These are phyloP conservation scores for Pluvialis apricaria DNA, from an alignment of 2,113 vertebrate species.

Conservation along the genomic window DNA sequence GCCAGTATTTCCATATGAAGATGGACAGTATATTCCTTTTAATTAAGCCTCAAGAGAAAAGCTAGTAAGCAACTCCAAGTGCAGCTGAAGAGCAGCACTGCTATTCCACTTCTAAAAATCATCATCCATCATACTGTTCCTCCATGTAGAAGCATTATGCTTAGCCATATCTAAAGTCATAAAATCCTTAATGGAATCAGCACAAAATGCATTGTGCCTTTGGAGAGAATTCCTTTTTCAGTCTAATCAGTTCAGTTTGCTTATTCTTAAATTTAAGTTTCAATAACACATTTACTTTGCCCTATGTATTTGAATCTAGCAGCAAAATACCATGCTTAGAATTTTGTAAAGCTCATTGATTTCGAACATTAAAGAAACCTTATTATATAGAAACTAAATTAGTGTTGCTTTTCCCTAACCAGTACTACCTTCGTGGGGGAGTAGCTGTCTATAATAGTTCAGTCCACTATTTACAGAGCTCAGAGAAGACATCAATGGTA, in stretches of 20 bases:
- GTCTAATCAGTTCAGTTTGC: neutral
- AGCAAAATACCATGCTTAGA: neutral
- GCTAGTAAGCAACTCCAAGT: neutral
- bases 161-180: neutral
- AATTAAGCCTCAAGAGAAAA: conserved; percentile 36
- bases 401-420: neutral
- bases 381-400: neutral
- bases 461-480: neutral
- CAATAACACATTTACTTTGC: neutral
- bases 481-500: neutral
- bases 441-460: neutral
- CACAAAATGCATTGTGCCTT: neutral
- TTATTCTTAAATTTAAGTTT: neutral
- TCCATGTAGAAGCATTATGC: neutral
- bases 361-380: neutral
- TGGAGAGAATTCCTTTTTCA: neutral
- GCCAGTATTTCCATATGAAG: neutral
- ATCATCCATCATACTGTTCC: neutral
- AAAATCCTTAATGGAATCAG: conserved; percentile 18
- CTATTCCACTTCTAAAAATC: neutral
- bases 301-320: neutral
- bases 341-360: neutral
- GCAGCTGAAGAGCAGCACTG: neutral
- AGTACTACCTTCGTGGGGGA: neutral
- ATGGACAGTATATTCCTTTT: neutral